Evolutionary conservation across 2,888 invertebrate species (phyloP).

Genomic region (Latrodectus hesperus): DNA sequence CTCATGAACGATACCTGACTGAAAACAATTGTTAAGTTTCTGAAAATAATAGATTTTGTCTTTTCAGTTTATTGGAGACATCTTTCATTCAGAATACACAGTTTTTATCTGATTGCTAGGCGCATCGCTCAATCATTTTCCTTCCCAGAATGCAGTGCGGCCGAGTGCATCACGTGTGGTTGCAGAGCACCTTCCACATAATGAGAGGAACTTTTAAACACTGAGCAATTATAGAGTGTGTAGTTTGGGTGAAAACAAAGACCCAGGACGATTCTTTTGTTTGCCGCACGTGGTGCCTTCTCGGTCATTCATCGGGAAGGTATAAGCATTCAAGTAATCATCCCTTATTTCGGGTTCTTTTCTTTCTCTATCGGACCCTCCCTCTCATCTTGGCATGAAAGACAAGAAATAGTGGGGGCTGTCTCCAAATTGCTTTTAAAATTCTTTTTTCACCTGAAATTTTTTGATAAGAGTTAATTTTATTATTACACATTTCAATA

Average conservation of each 20-base stretch:
- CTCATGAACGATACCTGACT: no score
- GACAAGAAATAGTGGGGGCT: constrained; percentile 20
- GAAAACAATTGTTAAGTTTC: no score
- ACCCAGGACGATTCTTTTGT: constrained; percentile 22
- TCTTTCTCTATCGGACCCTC: constrained; percentile 26
- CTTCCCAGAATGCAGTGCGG: no score
- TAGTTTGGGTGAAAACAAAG: constrained; percentile 17
- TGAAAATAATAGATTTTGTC: no score
- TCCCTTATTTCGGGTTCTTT: constrained; percentile 24
- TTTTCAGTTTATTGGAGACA: no score
- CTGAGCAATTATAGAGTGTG: background rate
- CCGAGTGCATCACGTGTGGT: no score
- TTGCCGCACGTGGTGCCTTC: constrained; percentile 32
- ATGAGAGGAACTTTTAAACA: background rate
- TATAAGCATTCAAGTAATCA: constrained; percentile 28
- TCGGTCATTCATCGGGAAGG: constrained; percentile 51
- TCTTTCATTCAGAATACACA: no score
- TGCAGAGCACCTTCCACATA: no score
- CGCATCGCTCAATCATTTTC: no score
- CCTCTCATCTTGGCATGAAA: constrained; percentile 9
- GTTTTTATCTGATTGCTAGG: no score
- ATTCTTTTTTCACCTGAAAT: background rate
- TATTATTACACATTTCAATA: no score
- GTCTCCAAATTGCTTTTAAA: background rate
- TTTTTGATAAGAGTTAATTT: no score